These are phyloP conservation scores for Pseudomyrmex concolor DNA, from an alignment of 1,140 invertebrate species.

Conservation along the genomic window DNA sequence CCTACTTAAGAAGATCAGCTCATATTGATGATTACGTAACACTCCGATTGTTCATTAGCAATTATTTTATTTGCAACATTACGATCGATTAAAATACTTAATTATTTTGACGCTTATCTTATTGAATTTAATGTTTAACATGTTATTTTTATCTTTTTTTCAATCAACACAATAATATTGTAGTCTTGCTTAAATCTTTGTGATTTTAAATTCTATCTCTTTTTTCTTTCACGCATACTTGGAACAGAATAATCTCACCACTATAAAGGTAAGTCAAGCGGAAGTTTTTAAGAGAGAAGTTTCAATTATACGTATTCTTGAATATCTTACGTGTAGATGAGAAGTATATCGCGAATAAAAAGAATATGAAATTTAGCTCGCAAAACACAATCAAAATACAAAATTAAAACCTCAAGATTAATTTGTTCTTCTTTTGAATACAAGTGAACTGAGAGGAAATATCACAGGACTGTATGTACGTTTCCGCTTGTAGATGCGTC, in stretches of 20 bases:
- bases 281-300: not conserved
- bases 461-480: not conserved
- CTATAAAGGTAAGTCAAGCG: conserved; percentile 87
- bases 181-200: not conserved
- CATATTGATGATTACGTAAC: not conserved
- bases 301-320: no score
- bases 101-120: not conserved
- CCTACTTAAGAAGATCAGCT: conserved; percentile 11
- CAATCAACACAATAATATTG: not conserved
- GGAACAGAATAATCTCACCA: conserved; percentile 88
- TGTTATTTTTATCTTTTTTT: no score
- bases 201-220: not conserved
- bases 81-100: not conserved
- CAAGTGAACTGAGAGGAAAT: not conserved
- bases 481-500: conserved; percentile 2
- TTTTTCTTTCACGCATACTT: conserved; percentile 73
- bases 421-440: not conserved
- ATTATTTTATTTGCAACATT: not conserved
- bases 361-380: not conserved
- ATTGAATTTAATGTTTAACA: not conserved
- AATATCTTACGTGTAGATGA: not conserved
- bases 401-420: not conserved
- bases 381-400: not conserved
- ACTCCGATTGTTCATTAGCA: not conserved
- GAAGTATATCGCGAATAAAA: not conserved